Conservation (phyloP, 2,797 vertebrate genomes). For the Periparus ater region DNA sequence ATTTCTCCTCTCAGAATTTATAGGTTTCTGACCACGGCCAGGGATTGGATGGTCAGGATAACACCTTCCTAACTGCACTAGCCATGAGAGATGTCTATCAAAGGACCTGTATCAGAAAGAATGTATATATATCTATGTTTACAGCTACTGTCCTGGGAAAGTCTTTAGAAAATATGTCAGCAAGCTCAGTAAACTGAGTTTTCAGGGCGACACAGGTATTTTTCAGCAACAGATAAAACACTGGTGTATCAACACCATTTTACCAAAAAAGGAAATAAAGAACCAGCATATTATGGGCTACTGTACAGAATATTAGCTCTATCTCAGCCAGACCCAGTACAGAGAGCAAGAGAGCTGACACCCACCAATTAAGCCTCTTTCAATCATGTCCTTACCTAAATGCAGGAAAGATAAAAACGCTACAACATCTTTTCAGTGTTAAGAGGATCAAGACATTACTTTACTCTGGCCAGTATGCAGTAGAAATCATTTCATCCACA, state of each 20-base stretch:
- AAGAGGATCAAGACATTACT: neutral
- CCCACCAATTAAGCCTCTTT: neutral
- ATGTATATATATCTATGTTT: too few relatives aligned
- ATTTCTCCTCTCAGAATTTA: too few relatives aligned
- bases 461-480: neutral
- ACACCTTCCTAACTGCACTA: too few relatives aligned
- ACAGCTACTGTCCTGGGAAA: too few relatives aligned
- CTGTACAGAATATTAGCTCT: neutral
- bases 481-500: neutral
- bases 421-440: neutral
- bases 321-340: neutral
- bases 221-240: neutral
- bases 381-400: neutral
- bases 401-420: accelerated
- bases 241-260: neutral
- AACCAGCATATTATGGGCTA: too few relatives aligned
- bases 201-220: neutral
- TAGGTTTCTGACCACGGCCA: too few relatives aligned
- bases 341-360: neutral
- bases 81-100: too few relatives aligned
- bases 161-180: too few relatives aligned
- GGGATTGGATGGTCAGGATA: too few relatives aligned
- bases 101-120: too few relatives aligned
- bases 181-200: too few relatives aligned
- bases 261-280: neutral